Evolutionary conservation across 2,797 vertebrate species (phyloP).

Genomic region (Eleutherodactylus coqui): DNA sequence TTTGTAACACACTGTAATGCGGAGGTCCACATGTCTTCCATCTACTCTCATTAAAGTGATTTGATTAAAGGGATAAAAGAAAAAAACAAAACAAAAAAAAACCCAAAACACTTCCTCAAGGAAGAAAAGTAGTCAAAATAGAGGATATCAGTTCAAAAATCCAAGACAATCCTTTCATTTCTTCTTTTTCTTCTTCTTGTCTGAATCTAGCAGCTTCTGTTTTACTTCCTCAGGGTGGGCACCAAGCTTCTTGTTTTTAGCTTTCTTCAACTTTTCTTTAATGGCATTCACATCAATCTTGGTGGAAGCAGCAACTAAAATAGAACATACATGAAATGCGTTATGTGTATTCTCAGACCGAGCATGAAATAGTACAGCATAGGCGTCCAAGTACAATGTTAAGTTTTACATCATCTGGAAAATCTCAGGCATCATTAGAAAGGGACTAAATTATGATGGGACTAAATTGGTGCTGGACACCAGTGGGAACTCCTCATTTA

Average conservation of each 20-base stretch:
- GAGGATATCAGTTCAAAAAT: neutral
- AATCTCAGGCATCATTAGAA: neutral
- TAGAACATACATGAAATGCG: slow-evolving; percentile 40
- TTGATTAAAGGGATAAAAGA: no score
- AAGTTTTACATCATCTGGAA: neutral
- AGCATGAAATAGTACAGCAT: neutral
- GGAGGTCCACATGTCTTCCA: neutral
- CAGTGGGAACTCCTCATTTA: neutral
- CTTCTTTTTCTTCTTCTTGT: slow-evolving; percentile 82
- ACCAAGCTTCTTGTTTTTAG: slow-evolving; percentile 92
- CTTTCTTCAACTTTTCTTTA: slow-evolving; percentile 93
- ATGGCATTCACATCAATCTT: slow-evolving; percentile 90
- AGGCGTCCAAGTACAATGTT: neutral
- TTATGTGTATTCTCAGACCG: neutral
- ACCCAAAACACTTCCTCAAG: neutral
- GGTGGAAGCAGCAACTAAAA: slow-evolving; percentile 79
- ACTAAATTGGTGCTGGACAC: neutral
- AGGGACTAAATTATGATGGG: neutral
- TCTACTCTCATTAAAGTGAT: slow-evolving; percentile 26
- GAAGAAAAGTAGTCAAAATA: neutral
- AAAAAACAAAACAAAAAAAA: neutral
- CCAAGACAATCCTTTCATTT: slow-evolving; percentile 63
- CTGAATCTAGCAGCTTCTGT: slow-evolving; percentile 71
- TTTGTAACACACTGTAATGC: neutral
- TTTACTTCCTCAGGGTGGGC: slow-evolving; percentile 81